Base-by-base conservation (phyloP, 2,888 invertebrate species). In the Blastobasis lacticolella region DNA sequence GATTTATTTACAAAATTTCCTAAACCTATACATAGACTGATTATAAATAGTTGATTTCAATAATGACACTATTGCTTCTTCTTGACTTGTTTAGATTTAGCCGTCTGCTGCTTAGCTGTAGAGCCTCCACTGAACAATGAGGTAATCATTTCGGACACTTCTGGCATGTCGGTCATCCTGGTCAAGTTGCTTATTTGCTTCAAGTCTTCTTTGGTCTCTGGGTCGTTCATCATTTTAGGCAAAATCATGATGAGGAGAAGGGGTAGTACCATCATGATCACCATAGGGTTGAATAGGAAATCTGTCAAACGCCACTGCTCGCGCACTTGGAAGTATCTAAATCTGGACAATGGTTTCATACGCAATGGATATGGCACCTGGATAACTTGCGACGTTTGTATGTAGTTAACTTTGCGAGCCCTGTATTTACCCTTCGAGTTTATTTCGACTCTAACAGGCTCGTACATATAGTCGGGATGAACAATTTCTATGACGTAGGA, bases 221-320 rank as follows among this genome's bases (percentile, higher is more conserved):
- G 98, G 82, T 99, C 99, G 72, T 97, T 98, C 94, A 99, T 95
- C 92, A 98, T 93, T 80, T 97, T 98, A 0, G 98, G 98, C 67
- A 98, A 81, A 57, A 98, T 90, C 92, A 98, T 94, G 64, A 99
- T 94, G 5, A 98, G 87, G 5, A 98, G 73, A 38, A 98, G 84
- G 0, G 98, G 98, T 58, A 98, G 77, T 36, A 98, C 92, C 98
- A 98, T 99, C 95, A 98, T 98, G 57, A 99, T 90, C 5, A 98
- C 95, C 98, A 98, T 98, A 3, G 98, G 98, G 79, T 96, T 98
- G 79, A 98, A 95, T 40, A 99, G 80, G 80, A 99, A 95, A 86
- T 99, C 99, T 0, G 98, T 98, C 8, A 98, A 89, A 71, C 98
- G 91, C 98, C 98, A 98, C 72, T 98, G 97, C 75, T 99, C 99